Evolutionary conservation across 2,888 invertebrate genomes (phyloP).

Genomic region (Corbicula japonica): DNA sequence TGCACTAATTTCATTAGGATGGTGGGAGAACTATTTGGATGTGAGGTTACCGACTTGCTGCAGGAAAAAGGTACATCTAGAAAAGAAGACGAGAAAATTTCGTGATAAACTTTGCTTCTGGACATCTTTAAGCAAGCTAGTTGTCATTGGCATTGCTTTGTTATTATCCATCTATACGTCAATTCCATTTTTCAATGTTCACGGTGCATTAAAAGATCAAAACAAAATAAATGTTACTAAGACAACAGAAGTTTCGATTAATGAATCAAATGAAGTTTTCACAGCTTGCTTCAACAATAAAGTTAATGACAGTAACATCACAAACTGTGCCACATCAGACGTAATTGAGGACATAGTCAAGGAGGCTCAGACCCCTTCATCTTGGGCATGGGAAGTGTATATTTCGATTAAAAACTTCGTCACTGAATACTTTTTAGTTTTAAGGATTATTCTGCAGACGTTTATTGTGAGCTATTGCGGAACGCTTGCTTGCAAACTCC

Average conservation of each 20-base stretch:
- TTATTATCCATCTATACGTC: neutral
- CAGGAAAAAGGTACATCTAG: no score
- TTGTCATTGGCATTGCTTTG: conserved; percentile 2
- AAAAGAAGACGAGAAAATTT: conserved; percentile 72
- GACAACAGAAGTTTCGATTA: no score
- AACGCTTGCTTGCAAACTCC: conserved; percentile 87
- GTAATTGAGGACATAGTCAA: neutral
- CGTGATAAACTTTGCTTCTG: conserved; percentile 67
- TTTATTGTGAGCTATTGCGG: conserved; percentile 81
- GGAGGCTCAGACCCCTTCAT: neutral
- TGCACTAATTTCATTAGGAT: conserved; percentile 94
- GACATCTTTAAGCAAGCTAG: conserved; percentile 4
- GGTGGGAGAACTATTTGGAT: conserved; percentile 96
- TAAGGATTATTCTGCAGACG: conserved; percentile 68
- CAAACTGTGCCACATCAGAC: neutral
- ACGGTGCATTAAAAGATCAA: no score
- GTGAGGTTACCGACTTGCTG: conserved; percentile 11
- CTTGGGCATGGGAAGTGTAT: neutral
- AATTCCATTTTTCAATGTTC: neutral
- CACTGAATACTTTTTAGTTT: conserved; percentile 42
- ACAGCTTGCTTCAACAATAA: neutral
- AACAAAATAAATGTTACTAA: neutral
- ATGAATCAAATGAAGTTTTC: neutral
- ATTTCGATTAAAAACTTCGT: conserved; percentile 44
- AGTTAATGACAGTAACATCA: neutral